Evolutionary conservation across 2,888 invertebrate species (phyloP), one percentile per base, ranked within the genome.

Genomic region (Agriopis aurantiaria): DNA sequence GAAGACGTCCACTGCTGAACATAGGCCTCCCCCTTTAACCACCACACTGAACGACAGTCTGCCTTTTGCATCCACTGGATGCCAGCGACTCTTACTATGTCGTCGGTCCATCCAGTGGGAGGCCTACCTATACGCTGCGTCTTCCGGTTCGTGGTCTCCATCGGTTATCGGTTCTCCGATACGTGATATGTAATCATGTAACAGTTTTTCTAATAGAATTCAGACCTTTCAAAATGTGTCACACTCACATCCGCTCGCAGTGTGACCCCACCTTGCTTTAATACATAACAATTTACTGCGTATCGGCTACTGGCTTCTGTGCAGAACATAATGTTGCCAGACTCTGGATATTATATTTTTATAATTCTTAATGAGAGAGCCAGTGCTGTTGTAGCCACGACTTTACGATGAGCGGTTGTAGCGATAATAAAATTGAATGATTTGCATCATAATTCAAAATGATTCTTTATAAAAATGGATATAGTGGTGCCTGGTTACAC

Each of bases 341-440:
- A 68, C 74, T 75, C 79, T 80, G 79, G 84, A 83, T 88, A 87
- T 88, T 87, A 88, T 89, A 90, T 90, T 89, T 88, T 90, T 90
- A 89, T 90, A 90, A 90, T 89, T 88, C 88, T 81, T 90, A 91
- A 91, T 91, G 84, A 89, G 78, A 74, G 87, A 85, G 83, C 80
- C 58, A 66, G 77, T 73, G 73, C 69, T 80, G 85, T 81, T 64
- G 79, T 78, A 80, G 79, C 78, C 78, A 80, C 77, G 79, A 78
- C 74, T 71, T 72, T 58, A 61, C 71, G 69, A 75, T 74, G 70
- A 74, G 67, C 57, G 67, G 59, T 61, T 59, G 66, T 45, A 46
- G 52, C 46, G 48, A 58, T 58, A 58, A 58, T 58, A 68, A 68
- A 58, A 55, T 61, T 66, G 40, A 60, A 48, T 51, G 49, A 53